phyloP scores from a whole-genome alignment of 2,797 vertebrate genomes.

The Phylloscopus collybita region DNA sequence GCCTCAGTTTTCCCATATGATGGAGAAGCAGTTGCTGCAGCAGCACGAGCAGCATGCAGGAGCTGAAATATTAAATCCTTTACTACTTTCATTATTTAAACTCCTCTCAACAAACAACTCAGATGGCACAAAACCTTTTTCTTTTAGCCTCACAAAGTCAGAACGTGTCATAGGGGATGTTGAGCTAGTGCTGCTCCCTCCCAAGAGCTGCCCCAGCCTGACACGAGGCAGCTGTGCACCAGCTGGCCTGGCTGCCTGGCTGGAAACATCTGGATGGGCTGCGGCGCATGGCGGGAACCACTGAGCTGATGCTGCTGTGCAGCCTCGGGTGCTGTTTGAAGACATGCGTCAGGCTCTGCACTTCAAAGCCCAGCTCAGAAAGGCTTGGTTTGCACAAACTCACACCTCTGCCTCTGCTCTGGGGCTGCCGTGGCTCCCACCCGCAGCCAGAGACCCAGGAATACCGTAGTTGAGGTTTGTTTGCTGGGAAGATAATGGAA shows the following conservation, averaged over 20 bases:
- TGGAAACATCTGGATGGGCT: constrained; percentile 71
- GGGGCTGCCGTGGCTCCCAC: not conserved
- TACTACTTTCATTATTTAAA: not conserved
- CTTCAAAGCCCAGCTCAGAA: constrained; percentile 22
- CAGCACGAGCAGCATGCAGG: not conserved
- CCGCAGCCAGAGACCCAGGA: not conserved
- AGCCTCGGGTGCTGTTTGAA: not conserved
- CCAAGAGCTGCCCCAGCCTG: constrained; percentile 20
- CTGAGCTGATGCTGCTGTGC: constrained; percentile 17
- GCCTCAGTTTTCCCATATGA: not conserved
- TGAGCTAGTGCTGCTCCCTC: not conserved
- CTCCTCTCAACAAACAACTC: not conserved
- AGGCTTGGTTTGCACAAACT: not conserved
- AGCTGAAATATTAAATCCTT: not conserved
- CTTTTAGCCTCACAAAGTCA: not conserved
- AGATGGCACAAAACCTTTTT: not conserved
- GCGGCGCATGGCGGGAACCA: not conserved
- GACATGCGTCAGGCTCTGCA: not conserved
- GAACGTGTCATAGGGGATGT: not conserved
- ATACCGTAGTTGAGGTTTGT: accelerated
- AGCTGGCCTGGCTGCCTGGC: constrained; percentile 67
- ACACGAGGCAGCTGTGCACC: constrained; percentile 65
- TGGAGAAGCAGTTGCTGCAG: not conserved
- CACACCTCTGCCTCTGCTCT: not conserved
- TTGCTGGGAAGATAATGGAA: not conserved